Conservation (phyloP, 2,113 vertebrate species). For the Struthidea cinerea region DNA sequence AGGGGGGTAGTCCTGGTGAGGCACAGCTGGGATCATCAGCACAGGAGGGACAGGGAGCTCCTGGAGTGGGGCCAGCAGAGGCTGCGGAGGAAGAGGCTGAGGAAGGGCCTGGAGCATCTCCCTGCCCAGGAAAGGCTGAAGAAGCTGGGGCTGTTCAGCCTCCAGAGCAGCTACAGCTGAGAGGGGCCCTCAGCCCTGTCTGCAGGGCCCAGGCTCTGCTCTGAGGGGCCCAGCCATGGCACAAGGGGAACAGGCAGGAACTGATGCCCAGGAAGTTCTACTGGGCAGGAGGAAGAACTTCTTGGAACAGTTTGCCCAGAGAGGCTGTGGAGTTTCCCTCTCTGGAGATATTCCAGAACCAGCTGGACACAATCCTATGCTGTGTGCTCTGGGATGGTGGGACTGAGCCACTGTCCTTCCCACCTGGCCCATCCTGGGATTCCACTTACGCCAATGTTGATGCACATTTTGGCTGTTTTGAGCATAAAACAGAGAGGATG, state of each 20-base stretch:
- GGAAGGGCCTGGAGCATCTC: not conserved
- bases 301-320: not conserved
- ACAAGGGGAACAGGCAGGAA: not conserved
- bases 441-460: fast-evolving
- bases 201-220: not conserved
- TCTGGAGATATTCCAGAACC: not conserved
- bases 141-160: not conserved
- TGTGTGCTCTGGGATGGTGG: not conserved
- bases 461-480: fast-evolving
- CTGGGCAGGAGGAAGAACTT: not conserved
- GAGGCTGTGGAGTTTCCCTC: not conserved
- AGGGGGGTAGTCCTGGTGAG: not conserved
- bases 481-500: not conserved
- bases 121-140: not conserved
- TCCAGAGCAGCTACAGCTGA: not conserved
- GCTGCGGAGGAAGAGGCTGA: not conserved
- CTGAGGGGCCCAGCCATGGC: not conserved
- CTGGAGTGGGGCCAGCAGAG: fast-evolving
- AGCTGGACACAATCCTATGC: not conserved
- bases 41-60: not conserved
- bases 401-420: not conserved
- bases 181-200: not conserved
- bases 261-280: not conserved
- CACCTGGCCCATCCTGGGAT: not conserved
- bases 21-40: not conserved